These are phyloP conservation scores for Odontamblyopus rebecca DNA, from an alignment of 2,797 vertebrate genomes.

Conservation along the genomic window DNA sequence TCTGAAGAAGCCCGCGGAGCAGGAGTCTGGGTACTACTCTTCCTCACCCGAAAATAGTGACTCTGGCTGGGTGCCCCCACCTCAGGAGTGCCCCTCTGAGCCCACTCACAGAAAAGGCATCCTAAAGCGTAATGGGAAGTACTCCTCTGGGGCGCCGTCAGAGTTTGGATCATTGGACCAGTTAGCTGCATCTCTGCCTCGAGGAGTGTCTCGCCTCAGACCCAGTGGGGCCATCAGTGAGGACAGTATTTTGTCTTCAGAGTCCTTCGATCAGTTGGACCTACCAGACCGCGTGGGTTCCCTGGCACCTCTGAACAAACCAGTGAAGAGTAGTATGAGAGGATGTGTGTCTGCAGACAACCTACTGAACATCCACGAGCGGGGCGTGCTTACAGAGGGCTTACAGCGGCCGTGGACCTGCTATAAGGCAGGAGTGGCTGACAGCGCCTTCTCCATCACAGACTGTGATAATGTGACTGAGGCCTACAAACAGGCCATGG, in stretches of 20 bases:
- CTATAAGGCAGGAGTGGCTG: slow-evolving; percentile 74
- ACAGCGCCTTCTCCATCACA: slow-evolving; percentile 83
- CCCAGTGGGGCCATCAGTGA: slow-evolving; percentile 85
- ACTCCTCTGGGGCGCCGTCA: slow-evolving; percentile 76
- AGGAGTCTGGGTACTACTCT: slow-evolving; percentile 91
- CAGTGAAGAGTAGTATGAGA: slow-evolving; percentile 73
- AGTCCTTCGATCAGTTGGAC: slow-evolving; percentile 95
- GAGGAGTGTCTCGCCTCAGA: slow-evolving; percentile 40
- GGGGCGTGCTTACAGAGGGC: slow-evolving; percentile 43
- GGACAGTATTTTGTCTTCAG: slow-evolving; percentile 95
- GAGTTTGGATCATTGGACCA: slow-evolving; percentile 81
- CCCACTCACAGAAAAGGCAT: slow-evolving; percentile 83
- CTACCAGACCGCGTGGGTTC: slow-evolving; percentile 78
- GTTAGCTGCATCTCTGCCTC: slow-evolving; percentile 69
- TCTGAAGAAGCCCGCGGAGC: slow-evolving; percentile 85
- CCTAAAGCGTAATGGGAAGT: slow-evolving; percentile 89
- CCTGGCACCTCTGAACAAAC: slow-evolving; percentile 40
- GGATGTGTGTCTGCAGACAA: slow-evolving; percentile 88
- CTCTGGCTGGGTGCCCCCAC: slow-evolving; percentile 58
- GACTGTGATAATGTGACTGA: slow-evolving; percentile 81
- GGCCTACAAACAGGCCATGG: slow-evolving; percentile 75
- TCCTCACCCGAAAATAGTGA: slow-evolving; percentile 89
- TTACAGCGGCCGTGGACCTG: slow-evolving; percentile 78
- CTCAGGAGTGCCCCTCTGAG: slow-evolving; percentile 43
- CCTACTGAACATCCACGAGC: slow-evolving; percentile 78